Evolutionary conservation across 2,113 vertebrate species (phyloP).

Genomic region (Bujurquina vittata): DNA sequence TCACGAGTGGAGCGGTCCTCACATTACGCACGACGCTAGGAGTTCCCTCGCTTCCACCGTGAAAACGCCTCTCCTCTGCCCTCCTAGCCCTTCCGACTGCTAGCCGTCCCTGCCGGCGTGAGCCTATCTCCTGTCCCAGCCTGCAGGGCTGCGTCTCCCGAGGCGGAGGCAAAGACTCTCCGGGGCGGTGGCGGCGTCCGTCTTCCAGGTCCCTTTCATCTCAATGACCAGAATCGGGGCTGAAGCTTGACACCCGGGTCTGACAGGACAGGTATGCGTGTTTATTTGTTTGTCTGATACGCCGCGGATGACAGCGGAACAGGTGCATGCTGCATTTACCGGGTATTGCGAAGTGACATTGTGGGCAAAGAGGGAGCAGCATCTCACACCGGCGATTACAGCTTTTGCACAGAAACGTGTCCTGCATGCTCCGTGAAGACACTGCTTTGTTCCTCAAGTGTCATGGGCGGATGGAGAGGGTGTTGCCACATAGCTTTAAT

Average conservation of each 20-base stretch:
- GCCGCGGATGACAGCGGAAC: conserved; percentile 50
- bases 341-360: conserved; percentile 56
- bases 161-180: conserved; percentile 42
- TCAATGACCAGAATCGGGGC: conserved; percentile 72
- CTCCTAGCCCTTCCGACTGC: conserved; percentile 43
- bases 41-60: conserved; percentile 69
- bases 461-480: conserved; percentile 56
- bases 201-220: conserved; percentile 46
- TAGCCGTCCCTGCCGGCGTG: conserved; percentile 61
- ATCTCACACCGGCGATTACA: neutral
- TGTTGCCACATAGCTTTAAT: conserved; percentile 61
- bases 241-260: conserved; percentile 68
- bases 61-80: conserved; percentile 74
- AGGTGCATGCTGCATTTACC: conserved; percentile 62
- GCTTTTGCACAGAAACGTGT: conserved; percentile 21
- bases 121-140: conserved; percentile 52
- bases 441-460: conserved; percentile 58
- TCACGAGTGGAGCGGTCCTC: conserved; percentile 41
- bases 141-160: conserved; percentile 63
- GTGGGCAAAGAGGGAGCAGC: conserved; percentile 15
- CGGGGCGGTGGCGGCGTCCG: conserved; percentile 68
- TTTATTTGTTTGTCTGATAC: conserved; percentile 23
- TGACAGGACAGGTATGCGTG: conserved; percentile 73
- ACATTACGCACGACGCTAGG: conserved; percentile 72
- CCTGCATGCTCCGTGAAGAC: conserved; percentile 22